A percentile compares a stretch with the other conserved stretches of the same genome.
phyloP scores from a whole-genome alignment of 1,140 invertebrate species.

The Hycleus cichorii region DNA sequence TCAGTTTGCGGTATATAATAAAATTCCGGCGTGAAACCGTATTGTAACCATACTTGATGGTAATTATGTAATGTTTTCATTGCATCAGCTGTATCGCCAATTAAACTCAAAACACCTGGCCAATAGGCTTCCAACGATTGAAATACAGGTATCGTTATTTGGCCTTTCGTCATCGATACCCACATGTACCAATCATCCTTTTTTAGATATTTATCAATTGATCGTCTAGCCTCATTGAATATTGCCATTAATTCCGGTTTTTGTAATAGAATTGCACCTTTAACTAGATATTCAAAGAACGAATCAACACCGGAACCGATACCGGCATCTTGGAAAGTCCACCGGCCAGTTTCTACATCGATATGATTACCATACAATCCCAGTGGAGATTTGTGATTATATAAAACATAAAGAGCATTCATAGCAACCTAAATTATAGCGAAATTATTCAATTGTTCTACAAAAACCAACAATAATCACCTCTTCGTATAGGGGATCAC shows the following conservation, averaged over 20 bases:
- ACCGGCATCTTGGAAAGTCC: slow-evolving; percentile 93
- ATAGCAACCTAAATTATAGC: slow-evolving; percentile 64
- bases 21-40: slow-evolving; percentile 95
- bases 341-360: slow-evolving; percentile 88
- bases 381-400: slow-evolving; percentile 78
- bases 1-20: slow-evolving; percentile 89
- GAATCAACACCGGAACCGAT: slow-evolving; percentile 94
- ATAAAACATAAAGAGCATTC: slow-evolving; percentile 83
- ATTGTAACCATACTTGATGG: slow-evolving; percentile 92
- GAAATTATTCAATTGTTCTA: slow-evolving; percentile 19
- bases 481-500: slow-evolving; percentile 91
- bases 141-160: slow-evolving; percentile 93
- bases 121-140: slow-evolving; percentile 98
- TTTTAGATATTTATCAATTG: slow-evolving; percentile 85
- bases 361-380: slow-evolving; percentile 95
- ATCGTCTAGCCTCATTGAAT: slow-evolving; percentile 73
- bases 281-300: slow-evolving; percentile 98
- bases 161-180: slow-evolving; percentile 93
- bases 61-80: slow-evolving; percentile 94
- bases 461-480: slow-evolving; percentile 34
- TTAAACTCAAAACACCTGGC: slow-evolving; percentile 91
- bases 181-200: slow-evolving; percentile 95
- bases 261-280: slow-evolving; percentile 76
- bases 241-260: slow-evolving; percentile 85
- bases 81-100: slow-evolving; percentile 82